These are phyloP conservation scores for Nasonia longicornis DNA, from an alignment of 1,140 invertebrate species.

Conservation along the genomic window DNA sequence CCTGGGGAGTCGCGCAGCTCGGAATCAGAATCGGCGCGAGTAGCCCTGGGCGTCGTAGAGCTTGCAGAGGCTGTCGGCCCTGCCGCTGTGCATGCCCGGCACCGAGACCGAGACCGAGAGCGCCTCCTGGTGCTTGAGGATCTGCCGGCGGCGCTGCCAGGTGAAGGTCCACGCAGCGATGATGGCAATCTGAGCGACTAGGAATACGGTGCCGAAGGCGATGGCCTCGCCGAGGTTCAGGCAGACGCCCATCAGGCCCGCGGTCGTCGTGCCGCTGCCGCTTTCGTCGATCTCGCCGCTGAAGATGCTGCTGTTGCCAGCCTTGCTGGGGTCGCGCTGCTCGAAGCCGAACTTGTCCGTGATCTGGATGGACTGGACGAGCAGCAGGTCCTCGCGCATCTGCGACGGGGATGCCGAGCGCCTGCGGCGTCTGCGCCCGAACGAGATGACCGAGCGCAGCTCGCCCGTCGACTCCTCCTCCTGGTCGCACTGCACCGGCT, in stretches of 20 bases:
- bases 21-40: slow-evolving; percentile 83
- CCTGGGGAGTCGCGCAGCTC: background rate
- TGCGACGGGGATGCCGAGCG: slow-evolving; percentile 65
- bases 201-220: slow-evolving; percentile 84
- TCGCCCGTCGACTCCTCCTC: slow-evolving; percentile 85
- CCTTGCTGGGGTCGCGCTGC: slow-evolving; percentile 63
- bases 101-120: slow-evolving; percentile 71
- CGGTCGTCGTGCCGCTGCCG: slow-evolving; percentile 69
- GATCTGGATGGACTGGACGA: slow-evolving; percentile 92
- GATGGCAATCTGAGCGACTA: slow-evolving; percentile 84
- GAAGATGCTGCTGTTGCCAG: slow-evolving; percentile 13
- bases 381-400: slow-evolving; percentile 83
- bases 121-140: slow-evolving; percentile 71
- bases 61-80: slow-evolving; percentile 85
- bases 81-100: slow-evolving; percentile 70
- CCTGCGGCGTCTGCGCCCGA: slow-evolving; percentile 77
- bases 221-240: slow-evolving; percentile 83
- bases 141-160: slow-evolving; percentile 81
- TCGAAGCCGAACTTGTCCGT: slow-evolving; percentile 92
- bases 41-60: slow-evolving; percentile 88
- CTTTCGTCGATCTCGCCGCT: slow-evolving; percentile 55
- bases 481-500: slow-evolving; percentile 88
- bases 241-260: slow-evolving; percentile 73
- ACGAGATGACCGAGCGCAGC: slow-evolving; percentile 83
- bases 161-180: slow-evolving; percentile 86